Base-by-base conservation (phyloP, 2,113 vertebrate genomes). In the Genyomyrus donnyi region DNA sequence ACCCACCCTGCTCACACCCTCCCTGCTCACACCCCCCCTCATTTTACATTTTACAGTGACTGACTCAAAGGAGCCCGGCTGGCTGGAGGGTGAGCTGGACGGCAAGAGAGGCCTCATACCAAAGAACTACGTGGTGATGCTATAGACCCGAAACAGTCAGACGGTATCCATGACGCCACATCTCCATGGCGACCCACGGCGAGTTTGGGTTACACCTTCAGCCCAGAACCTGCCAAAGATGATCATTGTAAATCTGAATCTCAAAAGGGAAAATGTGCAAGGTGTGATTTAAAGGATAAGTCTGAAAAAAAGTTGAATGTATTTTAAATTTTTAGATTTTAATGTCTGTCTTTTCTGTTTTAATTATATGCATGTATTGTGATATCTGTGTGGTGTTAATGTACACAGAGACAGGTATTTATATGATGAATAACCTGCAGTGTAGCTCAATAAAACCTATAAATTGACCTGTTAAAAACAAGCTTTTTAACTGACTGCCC, bases 41-140 rank as follows among this genome's bases (percentile, higher is more conserved):
- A 10, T 53, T 90, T 39, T 39, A 39, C 39, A 39, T 39, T 39
- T 90, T 24, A 90, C 94, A 96, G 96, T 96, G 93, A 95, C 91
- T 52, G 91, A 93, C 91, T 99, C 98, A 10, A 96, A 97, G 91
- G 98, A 99, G 91, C 98, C 98, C 0, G 98, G 98, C 92, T 99
- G 98, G 98, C 96, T 99, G 83, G 98, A 99, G 93, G 98, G 98
- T 91, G 98, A 97, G 0, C 95, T 99, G 95, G 96, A 99, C 80
- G 98, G 98, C 92, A 98, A 96, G 94, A 96, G 96, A 92, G 98
- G 98, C 93, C 98, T 99, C 94, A 99, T 99, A 95, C 98, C 98
- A 92, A 96, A 98, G 92, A 99, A 99, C 93, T 99, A 99, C 6
- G 98, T 99, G 94, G 97, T 98, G 94, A 95, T 98, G 94, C 96